These are phyloP conservation scores for Upupa epops DNA, from an alignment of 2,113 vertebrate genomes.

Conservation along the genomic window DNA sequence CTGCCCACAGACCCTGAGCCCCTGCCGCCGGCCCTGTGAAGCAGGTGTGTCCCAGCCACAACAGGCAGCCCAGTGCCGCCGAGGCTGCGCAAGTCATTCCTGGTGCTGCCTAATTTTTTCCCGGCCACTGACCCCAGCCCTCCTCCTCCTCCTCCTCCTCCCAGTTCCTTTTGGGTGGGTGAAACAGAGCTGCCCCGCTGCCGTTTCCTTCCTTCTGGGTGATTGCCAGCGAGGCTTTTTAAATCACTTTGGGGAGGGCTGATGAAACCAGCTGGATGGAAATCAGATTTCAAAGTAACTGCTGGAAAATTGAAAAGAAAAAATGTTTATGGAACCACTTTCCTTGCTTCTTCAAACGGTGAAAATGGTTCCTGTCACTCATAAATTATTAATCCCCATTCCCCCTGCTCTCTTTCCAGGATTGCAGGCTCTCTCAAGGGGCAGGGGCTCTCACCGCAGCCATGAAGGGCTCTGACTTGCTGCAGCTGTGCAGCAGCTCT, in stretches of 20 bases:
- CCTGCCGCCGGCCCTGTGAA: background rate
- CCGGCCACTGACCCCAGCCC: background rate
- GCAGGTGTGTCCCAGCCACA: rapidly evolving
- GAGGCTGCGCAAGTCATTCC: rapidly evolving
- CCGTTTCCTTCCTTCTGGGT: background rate
- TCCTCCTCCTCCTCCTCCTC: background rate
- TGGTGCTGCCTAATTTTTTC: background rate
- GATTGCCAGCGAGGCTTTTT: conserved; percentile 3
- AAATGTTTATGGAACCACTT: conserved; percentile 63
- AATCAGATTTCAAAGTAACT: conserved; percentile 58
- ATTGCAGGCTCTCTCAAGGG: background rate
- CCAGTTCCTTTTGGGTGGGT: background rate
- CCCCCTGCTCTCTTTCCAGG: background rate
- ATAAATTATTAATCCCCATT: conserved; percentile 49
- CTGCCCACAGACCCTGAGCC: background rate
- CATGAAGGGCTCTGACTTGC: background rate
- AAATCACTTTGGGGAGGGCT: conserved; percentile 30
- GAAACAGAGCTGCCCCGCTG: background rate
- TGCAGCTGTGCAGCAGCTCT: background rate
- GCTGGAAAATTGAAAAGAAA: conserved; percentile 57
- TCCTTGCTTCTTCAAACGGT: background rate
- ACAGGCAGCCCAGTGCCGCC: rapidly evolving
- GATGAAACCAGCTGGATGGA: conserved; percentile 52
- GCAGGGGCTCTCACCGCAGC: background rate
- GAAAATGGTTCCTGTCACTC: conserved; percentile 30